Evolutionary conservation across 2,888 invertebrate species (phyloP).

Genomic region (Laothoe populi): DNA sequence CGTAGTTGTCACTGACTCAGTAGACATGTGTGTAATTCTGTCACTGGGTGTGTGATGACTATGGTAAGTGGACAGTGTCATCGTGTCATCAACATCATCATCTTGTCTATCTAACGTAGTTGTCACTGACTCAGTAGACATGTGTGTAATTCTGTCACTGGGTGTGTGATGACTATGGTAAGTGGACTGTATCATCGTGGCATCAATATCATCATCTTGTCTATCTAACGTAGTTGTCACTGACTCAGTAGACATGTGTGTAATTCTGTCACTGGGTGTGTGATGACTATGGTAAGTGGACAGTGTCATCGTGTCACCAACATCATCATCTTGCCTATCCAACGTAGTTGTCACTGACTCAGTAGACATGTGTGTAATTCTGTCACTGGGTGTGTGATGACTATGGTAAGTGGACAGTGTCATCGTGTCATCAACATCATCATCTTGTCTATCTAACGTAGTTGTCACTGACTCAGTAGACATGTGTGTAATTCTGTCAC

Average conservation of each 20-base stretch:
- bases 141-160: too few species aligned
- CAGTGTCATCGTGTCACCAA: constrained; percentile 3
- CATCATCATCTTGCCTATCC: constrained; percentile 12
- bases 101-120: too few species aligned
- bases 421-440: neutral
- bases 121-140: too few species aligned
- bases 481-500: constrained; percentile 31
- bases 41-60: too few species aligned
- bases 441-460: constrained; percentile 7
- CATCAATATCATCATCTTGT: neutral
- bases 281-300: constrained; percentile 33
- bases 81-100: too few species aligned
- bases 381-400: constrained; percentile 25
- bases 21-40: too few species aligned
- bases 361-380: constrained; percentile 28
- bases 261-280: constrained; percentile 38
- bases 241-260: constrained; percentile 29
- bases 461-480: constrained; percentile 29
- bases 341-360: constrained; percentile 25
- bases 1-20: too few species aligned
- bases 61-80: too few species aligned
- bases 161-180: too few species aligned
- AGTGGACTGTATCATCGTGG: constrained; percentile 19
- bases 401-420: constrained; percentile 5
- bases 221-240: constrained; percentile 25